A percentile compares a stretch with the other conserved stretches of the same genome.
Evolutionary conservation across 2,113 vertebrate species (phyloP).

Genomic region (Heterotilapia buettikoferi): DNA sequence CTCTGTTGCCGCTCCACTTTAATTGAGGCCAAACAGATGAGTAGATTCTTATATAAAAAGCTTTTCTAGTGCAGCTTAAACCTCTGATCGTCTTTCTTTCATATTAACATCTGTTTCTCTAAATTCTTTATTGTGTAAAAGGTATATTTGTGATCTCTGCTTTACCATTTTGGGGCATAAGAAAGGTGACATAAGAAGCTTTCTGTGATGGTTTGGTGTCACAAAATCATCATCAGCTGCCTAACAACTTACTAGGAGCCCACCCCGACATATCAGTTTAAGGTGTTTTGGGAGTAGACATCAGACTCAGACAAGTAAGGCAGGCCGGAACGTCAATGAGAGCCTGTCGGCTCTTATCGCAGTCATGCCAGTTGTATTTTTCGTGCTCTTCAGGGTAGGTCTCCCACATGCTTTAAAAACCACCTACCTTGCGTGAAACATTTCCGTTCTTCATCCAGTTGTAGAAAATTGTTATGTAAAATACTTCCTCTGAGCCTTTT

Average conservation of each 20-base stretch:
- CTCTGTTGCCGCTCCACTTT: neutral
- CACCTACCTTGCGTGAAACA: neutral
- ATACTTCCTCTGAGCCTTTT: slow-evolving; percentile 20
- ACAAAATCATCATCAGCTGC: neutral
- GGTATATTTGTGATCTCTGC: neutral
- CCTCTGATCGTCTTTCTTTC: neutral
- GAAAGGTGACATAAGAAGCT: slow-evolving; percentile 47
- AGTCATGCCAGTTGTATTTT: neutral
- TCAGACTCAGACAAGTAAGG: neutral
- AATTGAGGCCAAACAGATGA: neutral
- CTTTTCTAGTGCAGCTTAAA: neutral
- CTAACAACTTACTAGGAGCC: neutral
- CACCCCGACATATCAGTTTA: neutral
- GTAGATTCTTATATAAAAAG: neutral
- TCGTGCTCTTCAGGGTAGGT: neutral
- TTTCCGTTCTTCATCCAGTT: neutral
- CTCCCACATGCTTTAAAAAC: neutral
- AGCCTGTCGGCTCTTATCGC: slow-evolving; percentile 25
- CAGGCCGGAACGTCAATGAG: neutral
- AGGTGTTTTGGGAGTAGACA: slow-evolving; percentile 4
- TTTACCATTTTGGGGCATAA: neutral
- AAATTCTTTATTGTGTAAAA: neutral
- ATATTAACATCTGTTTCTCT: neutral
- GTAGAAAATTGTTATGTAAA: slow-evolving; percentile 14
- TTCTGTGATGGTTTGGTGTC: neutral